These are phyloP conservation scores for Holocentrus rufus DNA, from an alignment of 2,797 vertebrate species.

Conservation along the genomic window DNA sequence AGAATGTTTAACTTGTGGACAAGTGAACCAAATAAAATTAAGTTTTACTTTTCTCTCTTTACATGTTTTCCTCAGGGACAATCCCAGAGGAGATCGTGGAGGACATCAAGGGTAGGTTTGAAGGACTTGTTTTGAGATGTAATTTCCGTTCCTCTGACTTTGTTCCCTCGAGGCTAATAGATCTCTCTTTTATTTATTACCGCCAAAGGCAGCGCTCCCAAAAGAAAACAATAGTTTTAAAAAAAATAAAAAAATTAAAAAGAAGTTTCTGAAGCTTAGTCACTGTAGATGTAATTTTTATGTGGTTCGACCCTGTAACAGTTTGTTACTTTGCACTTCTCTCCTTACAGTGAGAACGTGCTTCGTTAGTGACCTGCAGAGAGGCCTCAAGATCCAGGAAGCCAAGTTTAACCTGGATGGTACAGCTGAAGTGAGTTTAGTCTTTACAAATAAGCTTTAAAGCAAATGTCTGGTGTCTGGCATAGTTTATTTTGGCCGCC, in stretches of 20 bases:
- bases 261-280: neutral
- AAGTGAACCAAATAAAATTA: slow-evolving; percentile 16
- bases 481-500: neutral
- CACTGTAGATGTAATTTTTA: neutral
- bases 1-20: slow-evolving; percentile 3
- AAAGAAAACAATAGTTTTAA: slow-evolving; percentile 5
- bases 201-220: slow-evolving; percentile 9
- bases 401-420: slow-evolving; percentile 96
- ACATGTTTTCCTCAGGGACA: slow-evolving; percentile 79
- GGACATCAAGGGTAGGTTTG: slow-evolving; percentile 92
- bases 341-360: slow-evolving; percentile 85
- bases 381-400: slow-evolving; percentile 93
- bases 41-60: neutral
- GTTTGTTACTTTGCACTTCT: slow-evolving; percentile 23
- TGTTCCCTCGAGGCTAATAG: neutral
- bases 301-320: neutral
- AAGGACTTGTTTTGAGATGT: slow-evolving; percentile 3
- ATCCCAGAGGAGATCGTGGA: slow-evolving; percentile 93
- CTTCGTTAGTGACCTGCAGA: slow-evolving; percentile 94
- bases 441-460: neutral
- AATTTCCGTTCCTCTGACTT: slow-evolving; percentile 1
- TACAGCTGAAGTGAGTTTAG: slow-evolving; percentile 84
- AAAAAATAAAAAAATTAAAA: neutral
- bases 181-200: slow-evolving; percentile 9
- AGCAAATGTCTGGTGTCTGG: neutral